phyloP scores from a whole-genome alignment of 2,113 vertebrate genomes.

The Carassius carassius region DNA sequence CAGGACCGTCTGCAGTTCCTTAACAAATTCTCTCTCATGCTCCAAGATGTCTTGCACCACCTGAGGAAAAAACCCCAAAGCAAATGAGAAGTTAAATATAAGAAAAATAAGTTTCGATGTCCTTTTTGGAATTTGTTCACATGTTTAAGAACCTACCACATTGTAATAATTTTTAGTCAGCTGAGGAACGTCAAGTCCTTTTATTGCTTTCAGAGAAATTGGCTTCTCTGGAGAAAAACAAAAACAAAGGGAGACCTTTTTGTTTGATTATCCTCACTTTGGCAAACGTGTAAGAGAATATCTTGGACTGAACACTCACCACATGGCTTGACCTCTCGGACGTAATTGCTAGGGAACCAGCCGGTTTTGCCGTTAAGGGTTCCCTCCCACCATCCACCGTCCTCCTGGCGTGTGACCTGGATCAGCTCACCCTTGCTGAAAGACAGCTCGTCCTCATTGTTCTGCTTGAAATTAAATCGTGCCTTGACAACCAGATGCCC shows the following conservation, averaged over 20 bases:
- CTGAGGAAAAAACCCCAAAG: constrained; percentile 67
- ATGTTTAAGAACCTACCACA: constrained; percentile 81
- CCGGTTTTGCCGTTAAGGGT: constrained; percentile 88
- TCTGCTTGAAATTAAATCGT: constrained; percentile 97
- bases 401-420: constrained; percentile 91
- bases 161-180: constrained; percentile 97
- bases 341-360: constrained; percentile 99
- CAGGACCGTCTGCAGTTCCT: constrained; percentile 90
- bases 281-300: constrained; percentile 2
- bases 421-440: constrained; percentile 95
- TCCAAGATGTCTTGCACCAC: constrained; percentile 97
- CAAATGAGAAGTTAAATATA: background rate
- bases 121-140: background rate
- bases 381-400: constrained; percentile 99
- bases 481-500: constrained; percentile 92
- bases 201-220: constrained; percentile 88
- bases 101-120: too few species aligned
- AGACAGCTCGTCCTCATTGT: constrained; percentile 95
- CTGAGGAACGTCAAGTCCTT: constrained; percentile 81
- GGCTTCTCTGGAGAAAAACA: constrained; percentile 82
- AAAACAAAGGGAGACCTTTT: background rate
- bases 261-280: background rate
- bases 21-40: constrained; percentile 93
- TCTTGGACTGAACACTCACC: constrained; percentile 78
- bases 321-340: constrained; percentile 91